Evolutionary conservation across 2,888 invertebrate species (phyloP), one percentile per base, ranked within the genome.

Genomic region (Sicus ferrugineus): DNA sequence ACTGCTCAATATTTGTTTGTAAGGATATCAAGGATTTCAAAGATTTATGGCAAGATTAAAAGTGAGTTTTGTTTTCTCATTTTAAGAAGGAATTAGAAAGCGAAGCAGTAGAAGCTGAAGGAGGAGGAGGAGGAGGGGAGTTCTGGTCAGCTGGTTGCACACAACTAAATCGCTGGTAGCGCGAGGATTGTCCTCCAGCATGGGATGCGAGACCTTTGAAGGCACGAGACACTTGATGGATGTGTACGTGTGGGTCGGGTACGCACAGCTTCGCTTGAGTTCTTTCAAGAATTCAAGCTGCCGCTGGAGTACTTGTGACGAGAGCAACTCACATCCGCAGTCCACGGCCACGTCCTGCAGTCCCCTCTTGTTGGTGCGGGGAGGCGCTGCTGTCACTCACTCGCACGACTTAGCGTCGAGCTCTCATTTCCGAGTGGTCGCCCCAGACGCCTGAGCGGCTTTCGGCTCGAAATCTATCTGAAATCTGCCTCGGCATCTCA

Each of bases 41-140:
- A 67, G 70, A 70, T 70, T 70, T 70, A 70, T 70, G 58, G 28
- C 67, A 52, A 56, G 67, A 67, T 65, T 70, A 58, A 34, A 23
- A 31, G 6, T 26, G 23, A 34, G 30, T 46, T 50, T 61, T 59
- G 19, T 26, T 59, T 19, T 19, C 46, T 23, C 30, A 21, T 2
- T 42, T 31, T 64, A 31, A 21, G 50, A 21, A 11, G 26, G 30
- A 28, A 26, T 16, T 14, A 19, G 31, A 14, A 30, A 50, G 7
- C 3, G 16, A 56, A 26, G 30, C 9, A 23, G 16, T 6, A 11
- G 16, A 56, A 26, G 30, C 9, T 28, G 16, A 56, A 23, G 30
- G 16, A 56, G 11, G 30, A 7, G 2, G 28, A 54, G 26, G 2
- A 11, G n/a, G 23, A 26, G 28, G 9, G 21, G 30, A 56, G 56